Evolutionary conservation across 2,888 invertebrate genomes (phyloP).

Genomic region (Lysandra bellargus): DNA sequence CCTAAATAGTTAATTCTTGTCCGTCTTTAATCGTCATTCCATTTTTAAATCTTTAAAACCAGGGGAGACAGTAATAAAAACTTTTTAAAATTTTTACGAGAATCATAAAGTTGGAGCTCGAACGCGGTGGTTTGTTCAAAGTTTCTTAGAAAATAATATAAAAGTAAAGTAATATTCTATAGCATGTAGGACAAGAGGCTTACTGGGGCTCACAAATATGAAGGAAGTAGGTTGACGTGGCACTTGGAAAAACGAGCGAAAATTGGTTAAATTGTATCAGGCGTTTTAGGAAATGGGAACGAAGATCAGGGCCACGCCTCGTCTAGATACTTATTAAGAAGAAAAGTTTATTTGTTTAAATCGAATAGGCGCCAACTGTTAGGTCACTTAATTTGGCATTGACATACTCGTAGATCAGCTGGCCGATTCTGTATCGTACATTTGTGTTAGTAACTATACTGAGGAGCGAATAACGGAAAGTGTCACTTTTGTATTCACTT

Average conservation of each 20-base stretch:
- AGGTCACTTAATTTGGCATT: no score
- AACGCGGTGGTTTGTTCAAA: not conserved
- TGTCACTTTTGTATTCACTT: no score
- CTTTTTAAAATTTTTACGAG: not conserved
- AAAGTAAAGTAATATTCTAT: constrained; percentile 2
- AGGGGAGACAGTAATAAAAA: not conserved
- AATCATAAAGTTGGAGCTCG: not conserved
- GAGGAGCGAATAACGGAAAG: no score
- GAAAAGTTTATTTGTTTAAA: no score
- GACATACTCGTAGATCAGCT: no score
- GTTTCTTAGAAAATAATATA: constrained; percentile 16
- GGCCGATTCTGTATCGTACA: no score
- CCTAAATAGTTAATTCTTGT: not conserved
- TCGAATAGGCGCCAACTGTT: no score
- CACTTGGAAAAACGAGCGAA: not conserved
- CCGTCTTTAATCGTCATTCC: not conserved
- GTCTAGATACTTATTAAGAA: no score
- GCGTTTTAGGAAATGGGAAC: not conserved
- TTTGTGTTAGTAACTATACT: no score
- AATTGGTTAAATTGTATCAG: constrained; percentile 4
- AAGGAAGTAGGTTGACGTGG: constrained; percentile 17
- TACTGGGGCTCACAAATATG: constrained; percentile 3
- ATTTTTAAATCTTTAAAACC: not conserved
- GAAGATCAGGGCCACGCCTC: not conserved
- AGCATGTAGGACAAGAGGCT: constrained; percentile 27